Base-by-base conservation (phyloP, 2,113 vertebrate genomes). In the Talpa occidentalis region DNA sequence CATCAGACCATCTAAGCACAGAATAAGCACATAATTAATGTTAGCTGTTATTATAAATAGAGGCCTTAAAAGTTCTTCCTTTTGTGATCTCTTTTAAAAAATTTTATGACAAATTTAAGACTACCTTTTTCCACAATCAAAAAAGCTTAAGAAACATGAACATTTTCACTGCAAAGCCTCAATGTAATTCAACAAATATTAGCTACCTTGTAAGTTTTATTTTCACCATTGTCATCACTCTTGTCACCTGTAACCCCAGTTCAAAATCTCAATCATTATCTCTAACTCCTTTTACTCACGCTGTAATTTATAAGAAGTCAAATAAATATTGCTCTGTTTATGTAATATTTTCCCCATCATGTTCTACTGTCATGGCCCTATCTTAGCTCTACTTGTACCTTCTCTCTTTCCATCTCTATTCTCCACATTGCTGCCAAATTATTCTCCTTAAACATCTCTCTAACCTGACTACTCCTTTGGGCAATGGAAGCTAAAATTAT, bases 51-150 rank as follows among this genome's bases (percentile, higher is more conserved):
- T n/a, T 88, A 91, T 82, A 91, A 93, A 67, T 1, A 87, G 22
- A 92, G 82, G 56, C 44, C 35, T 67, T 80, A 72, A 96, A 59
- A 77, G 82, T 19, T 73, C 21, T 94, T 37, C 59, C n/a, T 69
- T 74, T 72, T 37, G 64, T 76, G 2, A 85, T 72, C 17, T 79
- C 44, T 59, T 56, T 56, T 85, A 83, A 93, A 73, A 83, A 26
- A 56, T 85, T 90, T 79, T 26, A 76, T 44, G 42, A 92, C 62
- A 73, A 83, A 95, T 79, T 95, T 81, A 78, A 6, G 15, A 90
- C 59, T 79, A 92, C 37, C 74, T 85, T 42, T 56, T 56, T 91
- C 96, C 28, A 95, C 32, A 92, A 74, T 78, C 74, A 67, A 30
- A 66, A 28, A 85, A 82, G 30, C 92, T 60, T 87, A 59, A 76